phyloP scores from a whole-genome alignment of 2,797 vertebrate species.

The Psittacula derbiana region DNA sequence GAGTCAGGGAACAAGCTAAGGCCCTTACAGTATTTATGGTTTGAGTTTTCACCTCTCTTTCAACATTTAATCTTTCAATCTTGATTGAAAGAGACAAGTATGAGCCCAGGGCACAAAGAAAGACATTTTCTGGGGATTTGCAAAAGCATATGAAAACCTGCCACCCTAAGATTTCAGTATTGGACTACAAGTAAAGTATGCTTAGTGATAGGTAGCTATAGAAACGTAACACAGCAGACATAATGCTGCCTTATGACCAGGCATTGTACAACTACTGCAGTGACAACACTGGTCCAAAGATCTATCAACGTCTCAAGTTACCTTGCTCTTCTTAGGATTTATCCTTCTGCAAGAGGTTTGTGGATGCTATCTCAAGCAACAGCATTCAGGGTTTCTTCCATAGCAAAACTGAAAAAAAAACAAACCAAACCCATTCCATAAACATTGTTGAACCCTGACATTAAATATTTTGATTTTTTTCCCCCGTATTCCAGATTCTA shows the following conservation, averaged over 20 bases:
- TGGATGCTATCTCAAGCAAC: not conserved
- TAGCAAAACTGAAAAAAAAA: not conserved
- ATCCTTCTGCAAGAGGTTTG: not conserved
- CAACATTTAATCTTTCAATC: not conserved
- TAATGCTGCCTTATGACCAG: not conserved
- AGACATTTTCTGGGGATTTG: not conserved
- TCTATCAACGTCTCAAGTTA: not conserved
- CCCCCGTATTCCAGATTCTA: not conserved
- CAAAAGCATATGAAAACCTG: not conserved
- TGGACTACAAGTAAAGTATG: not conserved
- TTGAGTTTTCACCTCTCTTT: not conserved
- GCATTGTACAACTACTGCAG: not conserved
- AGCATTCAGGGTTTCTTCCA: not conserved
- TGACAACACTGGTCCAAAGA: not conserved
- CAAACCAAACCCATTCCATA: not conserved
- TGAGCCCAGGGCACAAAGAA: not conserved
- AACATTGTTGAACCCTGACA: not conserved
- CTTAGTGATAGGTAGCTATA: not conserved
- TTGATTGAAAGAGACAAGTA: not conserved
- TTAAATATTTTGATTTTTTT: not conserved
- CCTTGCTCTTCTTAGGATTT: not conserved
- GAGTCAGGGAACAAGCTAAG: not conserved
- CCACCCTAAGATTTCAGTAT: not conserved
- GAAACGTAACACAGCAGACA: not conserved
- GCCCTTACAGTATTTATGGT: not conserved